Percentiles rank a stretch among this genome's conserved stretches.
Conservation (phyloP, 1,140 invertebrate species). For the Euwallacea similis region DNA sequence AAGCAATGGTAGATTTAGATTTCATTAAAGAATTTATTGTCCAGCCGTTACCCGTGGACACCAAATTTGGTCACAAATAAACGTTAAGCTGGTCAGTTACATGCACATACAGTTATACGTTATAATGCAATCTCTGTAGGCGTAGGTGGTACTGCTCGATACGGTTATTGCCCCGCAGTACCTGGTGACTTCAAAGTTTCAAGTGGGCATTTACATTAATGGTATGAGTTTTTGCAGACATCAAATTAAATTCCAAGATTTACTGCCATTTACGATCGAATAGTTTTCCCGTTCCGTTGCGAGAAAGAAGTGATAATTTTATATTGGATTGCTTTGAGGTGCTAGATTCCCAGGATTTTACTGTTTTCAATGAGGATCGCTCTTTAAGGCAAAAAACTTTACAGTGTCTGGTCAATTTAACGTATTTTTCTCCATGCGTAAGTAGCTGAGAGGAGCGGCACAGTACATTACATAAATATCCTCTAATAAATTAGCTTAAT, state of each 20-base stretch:
- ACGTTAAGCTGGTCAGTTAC: constrained; percentile 34
- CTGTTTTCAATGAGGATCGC: too few relatives aligned
- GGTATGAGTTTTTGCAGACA: constrained; percentile 20
- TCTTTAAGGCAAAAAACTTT: background rate
- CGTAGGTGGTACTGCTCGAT: constrained; percentile 29
- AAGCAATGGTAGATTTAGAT: constrained; percentile 6
- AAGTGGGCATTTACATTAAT: constrained; percentile 32
- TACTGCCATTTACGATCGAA: constrained; percentile 11
- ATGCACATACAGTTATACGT: constrained; percentile 31
- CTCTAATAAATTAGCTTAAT: background rate
- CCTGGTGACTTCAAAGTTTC: constrained; percentile 26
- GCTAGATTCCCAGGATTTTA: background rate
- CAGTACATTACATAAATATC: background rate
- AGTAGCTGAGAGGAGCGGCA: background rate
- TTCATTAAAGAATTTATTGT: constrained; percentile 26
- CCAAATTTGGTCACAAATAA: constrained; percentile 32
- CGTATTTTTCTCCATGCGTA: too few relatives aligned
- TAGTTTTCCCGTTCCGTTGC: background rate
- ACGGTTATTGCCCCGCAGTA: constrained; percentile 31
- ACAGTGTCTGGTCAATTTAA: background rate
- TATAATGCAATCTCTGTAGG: constrained; percentile 27
- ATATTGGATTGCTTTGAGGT: background rate
- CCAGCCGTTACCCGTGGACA: constrained; percentile 6
- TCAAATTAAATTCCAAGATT: constrained; percentile 13
- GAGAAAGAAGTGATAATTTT: background rate